Evolutionary conservation across 1,140 invertebrate genomes (phyloP), one percentile per base, ranked within the genome.

Genomic region (Anagrus nilaparvatae): DNA sequence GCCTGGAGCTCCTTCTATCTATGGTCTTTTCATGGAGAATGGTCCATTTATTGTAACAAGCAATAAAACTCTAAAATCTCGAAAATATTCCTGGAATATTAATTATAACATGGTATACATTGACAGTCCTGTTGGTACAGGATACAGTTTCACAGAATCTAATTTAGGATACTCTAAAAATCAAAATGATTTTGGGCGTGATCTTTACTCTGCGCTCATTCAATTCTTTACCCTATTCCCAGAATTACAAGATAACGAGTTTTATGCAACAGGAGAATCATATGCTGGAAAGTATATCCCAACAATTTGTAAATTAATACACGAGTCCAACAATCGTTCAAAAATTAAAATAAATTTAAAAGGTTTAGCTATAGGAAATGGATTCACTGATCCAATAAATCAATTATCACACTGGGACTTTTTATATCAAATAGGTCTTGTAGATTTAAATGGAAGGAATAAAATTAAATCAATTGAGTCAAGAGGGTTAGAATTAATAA

Each of bases 241-340:
- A 3, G 73, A 82, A 47, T 54, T 78, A 4, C 71, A 71, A 48
- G 47, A 58, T 0, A 80, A 76, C 41, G 74, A 78, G 14, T 85
- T 88, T 49, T 88, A 76, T 65, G 74, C 90, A 0, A 81, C 81
- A 2, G 89, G 88, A 2, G 87, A 92, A 67, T 90, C 87, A 8
- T 92, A 92, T 63, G 88, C 74, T 5, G 87, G 87, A 2, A 82
- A 83, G 56, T 88, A 88, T 69, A 77, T 88, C 0, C 85, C 86
- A 10, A 78, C 83, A 0, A 56, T 88, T 12, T 76, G 76, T 1
- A 75, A 84, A 54, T 77, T 78, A n/a, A 88, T 90, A 33, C 78
- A 87, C 54, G 68, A 71, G 46, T 71, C 78, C 24, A 82, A 79
- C 50, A 67, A 72, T 25, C 75, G 61, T n/a, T 69, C 76, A 3